Base-by-base conservation (phyloP, 2,888 invertebrate genomes). In the Coenonympha glycerion region DNA sequence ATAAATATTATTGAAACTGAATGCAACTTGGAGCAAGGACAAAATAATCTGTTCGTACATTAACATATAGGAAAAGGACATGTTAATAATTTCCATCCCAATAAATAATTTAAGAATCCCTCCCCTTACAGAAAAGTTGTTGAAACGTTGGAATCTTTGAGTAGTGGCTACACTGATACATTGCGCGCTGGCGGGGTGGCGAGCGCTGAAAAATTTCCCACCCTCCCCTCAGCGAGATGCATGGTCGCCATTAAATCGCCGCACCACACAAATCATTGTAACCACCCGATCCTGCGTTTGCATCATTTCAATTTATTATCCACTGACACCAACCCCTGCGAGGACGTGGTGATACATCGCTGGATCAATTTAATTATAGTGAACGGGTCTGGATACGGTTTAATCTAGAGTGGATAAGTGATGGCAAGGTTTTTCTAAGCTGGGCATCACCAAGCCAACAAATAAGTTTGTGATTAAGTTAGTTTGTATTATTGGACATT, bases 191-290 rank as follows among this genome's bases (percentile, higher is more conserved):
- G 37, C 30, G 55, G 58, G 61, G 59, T 47, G 56, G 56, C 47
- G n/a, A n/a, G 46, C 53, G 46, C 56, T 65, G 68, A 68, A 68
- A 67, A 68, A 68, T 67, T 55, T 60, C 57, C 53, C 52, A 50
- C 52, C 53, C 63, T 49, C 60, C 62, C 60, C 61, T 58, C 54
- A 50, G 49, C 53, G 57, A 62, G 67, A 69, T 62, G 62, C 66
- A 69, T 65, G 64, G 62, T 33, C 40, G 57, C 66, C 67, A 70
- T 72, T 70, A 69, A 57, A 58, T 44, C 47, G 59, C 57, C 62
- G 64, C 69, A 67, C 68, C 68, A 68, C 68, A 69, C 69, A 70
- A 70, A 71, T 69, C 70, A 69, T 66, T 58, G 63, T 59, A 62
- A 58, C 60, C 59, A 53, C 58, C 56, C 62, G 57, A 52, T 58